These are phyloP conservation scores for Hucho hucho DNA, from an alignment of 2,113 vertebrate species.

Conservation along the genomic window DNA sequence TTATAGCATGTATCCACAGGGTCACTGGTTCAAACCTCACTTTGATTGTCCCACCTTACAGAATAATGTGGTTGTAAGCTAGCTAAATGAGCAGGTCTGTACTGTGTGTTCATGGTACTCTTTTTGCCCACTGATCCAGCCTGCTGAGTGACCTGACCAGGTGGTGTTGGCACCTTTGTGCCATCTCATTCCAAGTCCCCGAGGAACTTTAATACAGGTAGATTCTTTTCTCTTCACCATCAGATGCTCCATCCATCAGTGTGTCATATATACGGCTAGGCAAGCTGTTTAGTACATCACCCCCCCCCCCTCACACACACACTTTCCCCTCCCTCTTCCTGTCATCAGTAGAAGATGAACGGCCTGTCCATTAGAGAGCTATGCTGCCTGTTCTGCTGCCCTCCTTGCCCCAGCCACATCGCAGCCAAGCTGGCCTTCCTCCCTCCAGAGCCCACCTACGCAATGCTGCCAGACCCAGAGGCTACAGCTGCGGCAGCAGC, in stretches of 20 bases:
- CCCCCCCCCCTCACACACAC: conserved; percentile 9
- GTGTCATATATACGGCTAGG: background rate
- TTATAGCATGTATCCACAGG: no score
- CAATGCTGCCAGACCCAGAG: conserved; percentile 87
- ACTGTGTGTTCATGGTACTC: background rate
- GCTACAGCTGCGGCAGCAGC: conserved; percentile 45
- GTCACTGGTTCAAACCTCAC: no score
- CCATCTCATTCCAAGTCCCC: conserved; percentile 46
- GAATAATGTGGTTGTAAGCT: no score
- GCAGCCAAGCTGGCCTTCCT: conserved; percentile 96
- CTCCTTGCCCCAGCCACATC: conserved; percentile 95
- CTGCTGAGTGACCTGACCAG: conserved; percentile 50
- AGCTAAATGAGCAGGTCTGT: background rate
- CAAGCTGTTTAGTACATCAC: background rate
- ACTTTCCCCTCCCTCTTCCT: conserved; percentile 21
- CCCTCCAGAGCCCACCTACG: conserved; percentile 92
- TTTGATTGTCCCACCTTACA: no score
- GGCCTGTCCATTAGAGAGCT: conserved; percentile 93
- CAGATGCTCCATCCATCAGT: background rate
- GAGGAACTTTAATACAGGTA: conserved; percentile 59
- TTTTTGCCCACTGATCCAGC: conserved; percentile 29
- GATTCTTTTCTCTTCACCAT: background rate
- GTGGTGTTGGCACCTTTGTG: conserved; percentile 56
- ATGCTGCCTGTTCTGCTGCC: conserved; percentile 98
- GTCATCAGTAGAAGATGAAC: conserved; percentile 81